phyloP scores from a whole-genome alignment of 2,797 vertebrate genomes.

The Acomys russatus region DNA sequence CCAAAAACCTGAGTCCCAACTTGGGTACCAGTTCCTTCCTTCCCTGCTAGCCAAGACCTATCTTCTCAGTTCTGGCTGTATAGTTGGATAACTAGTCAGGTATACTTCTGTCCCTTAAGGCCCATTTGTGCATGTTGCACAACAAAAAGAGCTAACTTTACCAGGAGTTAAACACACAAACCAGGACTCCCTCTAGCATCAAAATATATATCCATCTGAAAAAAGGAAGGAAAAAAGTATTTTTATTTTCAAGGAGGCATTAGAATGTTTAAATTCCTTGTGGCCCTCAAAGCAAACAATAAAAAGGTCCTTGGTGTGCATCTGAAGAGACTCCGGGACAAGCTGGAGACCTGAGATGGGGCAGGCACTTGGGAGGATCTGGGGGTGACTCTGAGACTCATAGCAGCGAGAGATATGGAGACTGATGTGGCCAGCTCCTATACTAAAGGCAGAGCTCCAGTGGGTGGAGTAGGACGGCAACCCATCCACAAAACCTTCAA shows the following conservation, averaged over 20 bases:
- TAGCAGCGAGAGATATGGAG: no score
- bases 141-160: neutral
- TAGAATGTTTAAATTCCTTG: neutral
- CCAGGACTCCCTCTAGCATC: neutral
- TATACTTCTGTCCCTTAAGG: neutral
- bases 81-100: no score
- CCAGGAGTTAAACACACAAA: neutral
- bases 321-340: neutral
- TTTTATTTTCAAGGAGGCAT: neutral
- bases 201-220: neutral
- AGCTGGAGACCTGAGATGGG: no score
- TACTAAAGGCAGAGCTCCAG: no score
- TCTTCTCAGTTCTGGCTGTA: neutral
- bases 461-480: no score
- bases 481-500: no score
- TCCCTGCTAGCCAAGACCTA: neutral
- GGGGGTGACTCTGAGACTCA: no score
- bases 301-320: neutral
- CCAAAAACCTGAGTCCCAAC: neutral
- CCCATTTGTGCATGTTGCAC: neutral
- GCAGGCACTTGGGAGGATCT: no score
- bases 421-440: no score
- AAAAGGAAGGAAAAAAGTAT: neutral
- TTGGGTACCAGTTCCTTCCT: neutral
- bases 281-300: neutral